Evolutionary conservation across 2,888 invertebrate genomes (phyloP).

Genomic region (Dynastes tityus): DNA sequence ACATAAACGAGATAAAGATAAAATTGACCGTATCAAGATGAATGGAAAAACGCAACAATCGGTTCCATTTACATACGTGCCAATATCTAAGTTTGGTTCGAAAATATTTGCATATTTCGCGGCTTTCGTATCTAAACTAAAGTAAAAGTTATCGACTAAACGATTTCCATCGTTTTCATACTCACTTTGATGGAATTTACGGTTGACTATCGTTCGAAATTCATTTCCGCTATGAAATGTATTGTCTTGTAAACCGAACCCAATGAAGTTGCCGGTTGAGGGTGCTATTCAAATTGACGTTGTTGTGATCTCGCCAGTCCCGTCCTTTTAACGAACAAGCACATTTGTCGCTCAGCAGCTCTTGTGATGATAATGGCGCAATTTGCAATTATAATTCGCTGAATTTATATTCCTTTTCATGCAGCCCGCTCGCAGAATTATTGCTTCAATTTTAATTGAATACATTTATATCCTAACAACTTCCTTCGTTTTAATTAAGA

Average conservation of each 20-base stretch:
- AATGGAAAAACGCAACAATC: too few species aligned
- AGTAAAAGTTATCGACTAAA: neutral
- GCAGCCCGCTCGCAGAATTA: neutral
- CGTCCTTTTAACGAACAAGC: constrained; percentile 15
- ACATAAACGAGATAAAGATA: too few species aligned
- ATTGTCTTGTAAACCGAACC: constrained; percentile 6
- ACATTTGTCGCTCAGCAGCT: constrained; percentile 25
- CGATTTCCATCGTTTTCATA: neutral
- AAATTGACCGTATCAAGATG: too few species aligned
- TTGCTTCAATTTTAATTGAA: constrained; percentile 8
- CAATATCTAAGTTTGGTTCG: too few species aligned
- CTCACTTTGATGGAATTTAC: neutral
- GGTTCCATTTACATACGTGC: too few species aligned
- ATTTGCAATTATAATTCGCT: constrained; percentile 32
- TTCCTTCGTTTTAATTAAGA: constrained; percentile 12
- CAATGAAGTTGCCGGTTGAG: constrained; percentile 24
- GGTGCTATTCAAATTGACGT: constrained; percentile 19
- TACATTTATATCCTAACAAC: neutral
- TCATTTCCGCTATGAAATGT: constrained; percentile 20
- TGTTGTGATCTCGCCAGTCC: neutral
- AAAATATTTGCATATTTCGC: too few species aligned
- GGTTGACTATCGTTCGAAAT: neutral
- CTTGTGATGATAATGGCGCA: constrained; percentile 14
- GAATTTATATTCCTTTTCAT: constrained; percentile 26
- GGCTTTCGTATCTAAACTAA: too few species aligned